A percentile compares a stretch with the other conserved stretches of the same genome.
These are phyloP conservation scores for Apotomis capreana DNA, from an alignment of 2,888 invertebrate species.

Conservation along the genomic window DNA sequence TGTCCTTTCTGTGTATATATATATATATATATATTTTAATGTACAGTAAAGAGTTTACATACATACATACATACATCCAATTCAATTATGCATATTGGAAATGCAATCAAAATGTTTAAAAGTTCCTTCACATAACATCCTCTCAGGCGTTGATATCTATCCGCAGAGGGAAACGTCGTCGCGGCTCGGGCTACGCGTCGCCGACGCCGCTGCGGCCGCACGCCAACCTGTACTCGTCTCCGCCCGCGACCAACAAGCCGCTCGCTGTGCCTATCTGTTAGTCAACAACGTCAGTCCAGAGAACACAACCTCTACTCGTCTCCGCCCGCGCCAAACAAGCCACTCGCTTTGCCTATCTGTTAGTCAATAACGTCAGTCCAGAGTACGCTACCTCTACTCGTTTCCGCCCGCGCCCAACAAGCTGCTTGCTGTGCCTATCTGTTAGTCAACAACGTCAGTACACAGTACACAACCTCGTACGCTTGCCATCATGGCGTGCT, in stretches of 20 bases:
- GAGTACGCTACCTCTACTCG: slow-evolving; percentile 63
- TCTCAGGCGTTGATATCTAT: neutral
- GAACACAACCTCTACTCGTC: slow-evolving; percentile 66
- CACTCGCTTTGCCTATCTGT: neutral
- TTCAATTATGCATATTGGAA: no score
- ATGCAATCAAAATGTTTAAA: no score
- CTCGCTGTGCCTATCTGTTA: neutral
- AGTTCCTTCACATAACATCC: no score
- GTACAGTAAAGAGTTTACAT: no score
- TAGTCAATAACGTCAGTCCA: no score
- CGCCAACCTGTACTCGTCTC: slow-evolving; percentile 68
- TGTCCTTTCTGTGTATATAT: no score
- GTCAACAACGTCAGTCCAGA: no score
- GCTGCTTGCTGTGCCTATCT: neutral
- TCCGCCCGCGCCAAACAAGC: neutral
- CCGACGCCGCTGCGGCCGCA: slow-evolving; percentile 52
- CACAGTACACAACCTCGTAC: slow-evolving; percentile 53
- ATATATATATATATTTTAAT: no score
- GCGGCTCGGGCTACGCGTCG: slow-evolving; percentile 63
- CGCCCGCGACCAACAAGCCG: slow-evolving; percentile 53
- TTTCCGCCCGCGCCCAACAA: slow-evolving; percentile 41
- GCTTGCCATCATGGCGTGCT: no score
- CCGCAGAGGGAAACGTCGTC: slow-evolving; percentile 59
- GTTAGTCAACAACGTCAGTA: slow-evolving; percentile 41
- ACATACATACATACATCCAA: no score